A percentile compares a stretch with the other conserved stretches of the same genome.
Conservation (phyloP, 2,797 vertebrate species). For the Eospalax fontanierii region DNA sequence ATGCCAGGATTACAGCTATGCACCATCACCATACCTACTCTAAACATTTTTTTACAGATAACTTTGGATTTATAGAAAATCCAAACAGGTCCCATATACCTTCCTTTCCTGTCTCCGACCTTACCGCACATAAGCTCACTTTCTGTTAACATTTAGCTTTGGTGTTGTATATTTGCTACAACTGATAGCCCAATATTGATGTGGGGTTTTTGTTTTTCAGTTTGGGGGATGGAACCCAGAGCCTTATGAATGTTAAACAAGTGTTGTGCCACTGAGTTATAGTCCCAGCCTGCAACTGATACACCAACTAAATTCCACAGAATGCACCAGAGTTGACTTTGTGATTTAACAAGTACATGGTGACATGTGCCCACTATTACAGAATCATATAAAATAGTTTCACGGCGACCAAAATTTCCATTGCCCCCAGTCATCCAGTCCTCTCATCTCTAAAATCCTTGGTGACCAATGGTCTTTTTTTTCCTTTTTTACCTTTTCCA, state of each 20-base stretch:
- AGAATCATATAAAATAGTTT: background rate
- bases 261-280: background rate
- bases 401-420: background rate
- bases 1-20: background rate
- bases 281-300: background rate
- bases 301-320: background rate
- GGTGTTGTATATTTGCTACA: background rate
- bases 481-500: conserved; percentile 15
- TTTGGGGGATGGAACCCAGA: background rate
- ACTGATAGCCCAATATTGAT: background rate
- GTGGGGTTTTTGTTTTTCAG: background rate
- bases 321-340: background rate
- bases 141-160: background rate
- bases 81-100: background rate
- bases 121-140: background rate
- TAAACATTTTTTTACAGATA: background rate
- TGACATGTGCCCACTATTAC: background rate
- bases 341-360: background rate
- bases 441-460: background rate
- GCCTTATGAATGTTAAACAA: background rate
- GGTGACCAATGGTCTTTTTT: background rate
- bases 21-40: too few species aligned
- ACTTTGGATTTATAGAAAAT: background rate
- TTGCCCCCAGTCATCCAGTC: too few species aligned
- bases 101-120: background rate